These are phyloP conservation scores for Cancer borealis DNA, from an alignment of 2,888 invertebrate species.

Conservation along the genomic window DNA sequence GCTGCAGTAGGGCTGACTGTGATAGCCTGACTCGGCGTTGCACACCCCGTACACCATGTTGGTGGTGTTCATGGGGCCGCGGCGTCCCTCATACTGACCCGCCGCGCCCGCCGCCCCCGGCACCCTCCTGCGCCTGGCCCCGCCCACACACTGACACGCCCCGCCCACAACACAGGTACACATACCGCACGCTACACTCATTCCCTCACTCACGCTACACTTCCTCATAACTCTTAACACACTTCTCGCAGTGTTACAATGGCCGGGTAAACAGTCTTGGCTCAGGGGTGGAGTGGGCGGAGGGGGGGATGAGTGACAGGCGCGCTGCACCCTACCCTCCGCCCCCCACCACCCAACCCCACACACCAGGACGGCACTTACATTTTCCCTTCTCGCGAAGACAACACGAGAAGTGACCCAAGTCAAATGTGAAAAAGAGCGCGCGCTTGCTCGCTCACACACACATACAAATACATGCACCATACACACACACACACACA, in stretches of 20 bases:
- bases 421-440: background rate
- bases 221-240: slow-evolving; percentile 45
- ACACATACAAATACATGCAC: no score
- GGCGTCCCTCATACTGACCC: slow-evolving; percentile 74
- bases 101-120: slow-evolving; percentile 54
- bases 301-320: slow-evolving; percentile 8
- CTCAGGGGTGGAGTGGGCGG: background rate
- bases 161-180: slow-evolving; percentile 55
- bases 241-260: slow-evolving; percentile 50
- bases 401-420: background rate
- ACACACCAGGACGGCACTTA: background rate
- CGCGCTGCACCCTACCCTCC: background rate
- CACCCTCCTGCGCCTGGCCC: slow-evolving; percentile 54
- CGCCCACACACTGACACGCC: slow-evolving; percentile 49
- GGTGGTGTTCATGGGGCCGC: slow-evolving; percentile 77
- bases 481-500: slow-evolving; percentile 5
- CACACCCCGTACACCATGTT: slow-evolving; percentile 78
- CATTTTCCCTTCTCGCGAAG: background rate
- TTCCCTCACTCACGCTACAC: slow-evolving; percentile 8
- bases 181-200: slow-evolving; percentile 29
- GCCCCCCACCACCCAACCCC: slow-evolving; percentile 17
- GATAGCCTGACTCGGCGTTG: slow-evolving; percentile 77
- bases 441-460: no score
- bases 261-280: slow-evolving; percentile 2
- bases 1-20: slow-evolving; percentile 76